Conservation (phyloP, 2,113 vertebrate genomes). For the Orthochromis indermauri region DNA sequence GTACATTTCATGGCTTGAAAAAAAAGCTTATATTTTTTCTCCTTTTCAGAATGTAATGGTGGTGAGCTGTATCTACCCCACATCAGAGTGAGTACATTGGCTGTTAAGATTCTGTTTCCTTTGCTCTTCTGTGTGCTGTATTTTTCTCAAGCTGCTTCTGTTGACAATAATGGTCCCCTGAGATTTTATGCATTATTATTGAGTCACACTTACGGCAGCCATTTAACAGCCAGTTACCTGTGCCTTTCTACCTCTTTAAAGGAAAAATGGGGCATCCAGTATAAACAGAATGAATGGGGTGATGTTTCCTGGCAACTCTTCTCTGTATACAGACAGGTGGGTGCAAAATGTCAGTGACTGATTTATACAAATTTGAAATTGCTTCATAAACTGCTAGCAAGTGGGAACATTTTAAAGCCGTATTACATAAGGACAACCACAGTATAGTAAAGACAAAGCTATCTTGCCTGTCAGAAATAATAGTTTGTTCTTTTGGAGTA, state of each 20-base stretch:
- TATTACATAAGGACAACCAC: neutral
- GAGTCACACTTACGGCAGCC: neutral
- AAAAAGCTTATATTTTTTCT: neutral
- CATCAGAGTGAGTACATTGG: constrained; percentile 86
- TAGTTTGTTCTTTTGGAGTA: constrained; percentile 37
- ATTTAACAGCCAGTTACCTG: constrained; percentile 4
- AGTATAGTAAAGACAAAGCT: neutral
- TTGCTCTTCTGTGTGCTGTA: neutral
- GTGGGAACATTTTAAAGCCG: neutral
- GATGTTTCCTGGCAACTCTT: constrained; percentile 89
- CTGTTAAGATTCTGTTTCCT: neutral
- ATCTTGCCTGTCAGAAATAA: neutral
- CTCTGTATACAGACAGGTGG: constrained; percentile 86
- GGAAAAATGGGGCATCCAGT: constrained; percentile 87
- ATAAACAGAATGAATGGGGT: constrained; percentile 94
- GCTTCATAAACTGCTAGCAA: neutral
- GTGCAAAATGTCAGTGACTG: constrained; percentile 8
- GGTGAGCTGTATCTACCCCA: constrained; percentile 92
- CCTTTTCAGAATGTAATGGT: constrained; percentile 92
- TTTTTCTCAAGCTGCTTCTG: neutral
- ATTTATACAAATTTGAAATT: neutral
- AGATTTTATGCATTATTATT: neutral
- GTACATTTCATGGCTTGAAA: neutral
- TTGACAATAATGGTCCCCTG: neutral
- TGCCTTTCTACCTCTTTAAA: constrained; percentile 52